phyloP scores from a whole-genome alignment of 2,888 invertebrate genomes.

The Troides helena region DNA sequence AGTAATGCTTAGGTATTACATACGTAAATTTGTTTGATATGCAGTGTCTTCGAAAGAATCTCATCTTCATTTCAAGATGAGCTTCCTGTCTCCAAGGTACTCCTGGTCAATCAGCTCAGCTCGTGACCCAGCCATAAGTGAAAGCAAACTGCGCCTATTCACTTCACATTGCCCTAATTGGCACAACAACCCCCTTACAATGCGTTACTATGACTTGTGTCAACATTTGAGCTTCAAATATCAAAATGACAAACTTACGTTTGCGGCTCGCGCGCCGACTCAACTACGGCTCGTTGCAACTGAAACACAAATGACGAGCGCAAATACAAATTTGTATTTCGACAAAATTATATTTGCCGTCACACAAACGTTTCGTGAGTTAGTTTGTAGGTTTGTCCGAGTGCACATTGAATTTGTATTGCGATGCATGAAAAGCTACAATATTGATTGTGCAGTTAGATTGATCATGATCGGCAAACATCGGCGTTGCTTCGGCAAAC shows the following conservation, averaged over 20 bases:
- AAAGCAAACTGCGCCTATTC: conserved; percentile 24
- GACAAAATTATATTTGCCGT: conserved; percentile 21
- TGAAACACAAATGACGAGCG: background rate
- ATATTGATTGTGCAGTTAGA: conserved; percentile 29
- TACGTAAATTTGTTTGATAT: too few species aligned
- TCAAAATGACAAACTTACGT: conserved; percentile 6
- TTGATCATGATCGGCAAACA: conserved; percentile 35
- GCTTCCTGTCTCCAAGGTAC: too few species aligned
- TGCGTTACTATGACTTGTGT: conserved; percentile 25
- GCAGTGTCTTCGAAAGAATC: too few species aligned
- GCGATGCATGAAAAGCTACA: conserved; percentile 22
- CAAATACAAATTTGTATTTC: conserved; percentile 15
- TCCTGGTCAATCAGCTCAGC: conserved; percentile 17
- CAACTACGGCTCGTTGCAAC: background rate
- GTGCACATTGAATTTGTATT: conserved; percentile 1
- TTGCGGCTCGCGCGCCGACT: background rate
- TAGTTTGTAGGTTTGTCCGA: background rate
- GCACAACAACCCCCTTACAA: conserved; percentile 28
- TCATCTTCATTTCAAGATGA: background rate
- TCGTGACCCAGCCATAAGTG: conserved; percentile 23
- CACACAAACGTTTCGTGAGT: background rate
- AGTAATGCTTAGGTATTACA: too few species aligned
- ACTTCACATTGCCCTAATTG: conserved; percentile 23
- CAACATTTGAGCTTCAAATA: conserved; percentile 28
- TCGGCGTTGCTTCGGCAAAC: conserved; percentile 32